Evolutionary conservation across 2,888 invertebrate species (phyloP).

Genomic region (Tiphia femorata): DNA sequence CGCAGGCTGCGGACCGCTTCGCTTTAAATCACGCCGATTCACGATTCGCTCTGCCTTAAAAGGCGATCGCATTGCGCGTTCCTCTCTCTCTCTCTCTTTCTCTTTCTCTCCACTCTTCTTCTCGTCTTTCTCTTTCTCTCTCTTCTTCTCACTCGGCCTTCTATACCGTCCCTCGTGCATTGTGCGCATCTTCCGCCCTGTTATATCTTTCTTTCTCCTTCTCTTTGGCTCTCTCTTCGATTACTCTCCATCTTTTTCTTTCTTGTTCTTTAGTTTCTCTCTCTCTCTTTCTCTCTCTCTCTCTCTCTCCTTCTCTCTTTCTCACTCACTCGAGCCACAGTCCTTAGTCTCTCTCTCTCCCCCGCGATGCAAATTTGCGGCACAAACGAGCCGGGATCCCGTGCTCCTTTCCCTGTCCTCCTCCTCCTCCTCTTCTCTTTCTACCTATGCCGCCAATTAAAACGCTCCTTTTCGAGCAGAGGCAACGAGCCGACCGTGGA

Average conservation of each 20-base stretch:
- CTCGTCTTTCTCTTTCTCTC: constrained; percentile 21
- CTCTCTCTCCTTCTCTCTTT: background rate
- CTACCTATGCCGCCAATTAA: constrained; percentile 60
- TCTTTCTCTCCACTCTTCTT: background rate
- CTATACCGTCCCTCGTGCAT: no score
- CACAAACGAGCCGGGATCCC: constrained; percentile 40
- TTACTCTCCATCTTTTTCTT: no score
- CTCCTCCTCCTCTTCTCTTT: constrained; percentile 2
- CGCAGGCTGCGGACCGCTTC: constrained; percentile 9
- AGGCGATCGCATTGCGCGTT: constrained; percentile 27
- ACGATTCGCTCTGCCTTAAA: constrained; percentile 39
- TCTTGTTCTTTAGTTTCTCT: no score
- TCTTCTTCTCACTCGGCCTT: no score
- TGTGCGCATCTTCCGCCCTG: no score
- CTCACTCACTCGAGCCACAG: background rate
- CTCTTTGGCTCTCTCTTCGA: no score
- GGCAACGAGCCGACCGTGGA: constrained; percentile 38
- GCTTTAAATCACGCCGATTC: constrained; percentile 37
- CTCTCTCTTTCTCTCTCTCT: no score
- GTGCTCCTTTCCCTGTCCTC: background rate
- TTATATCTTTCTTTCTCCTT: no score
- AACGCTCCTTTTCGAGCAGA: constrained; percentile 61
- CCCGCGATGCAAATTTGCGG: constrained; percentile 52
- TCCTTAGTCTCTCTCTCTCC: constrained; percentile 21
- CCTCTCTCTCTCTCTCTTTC: background rate